Evolutionary conservation across 2,888 invertebrate species (phyloP), one percentile per base, ranked within the genome.

Genomic region (Steinernema hermaphroditum): DNA sequence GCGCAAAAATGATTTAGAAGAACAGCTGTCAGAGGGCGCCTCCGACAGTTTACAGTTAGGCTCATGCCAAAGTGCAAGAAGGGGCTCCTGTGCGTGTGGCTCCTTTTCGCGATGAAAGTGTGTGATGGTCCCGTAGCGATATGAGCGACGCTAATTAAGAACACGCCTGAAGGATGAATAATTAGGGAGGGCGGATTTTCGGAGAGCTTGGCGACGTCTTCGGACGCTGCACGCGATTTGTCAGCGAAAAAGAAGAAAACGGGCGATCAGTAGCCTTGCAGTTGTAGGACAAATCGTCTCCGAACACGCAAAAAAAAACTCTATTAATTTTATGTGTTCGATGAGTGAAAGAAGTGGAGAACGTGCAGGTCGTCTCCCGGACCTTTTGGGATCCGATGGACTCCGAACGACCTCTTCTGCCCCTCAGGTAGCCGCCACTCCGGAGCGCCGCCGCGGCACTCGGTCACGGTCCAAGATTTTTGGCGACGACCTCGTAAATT

Each of bases 281-380:
- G 62, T 62, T 22, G 22, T 54, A 22, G 14, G 29, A 62, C 62
- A 62, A 62, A 62, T 62, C 62, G 62, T 32, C 62, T 1, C 16
- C 29, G 62, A 62, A 32, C 62, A 62, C 62, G 62, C 50, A 62
- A 62, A 54, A 54, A 62, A 12, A 8, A 4, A 32, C 16, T 62
- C 32, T 62, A 62, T 62, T 62, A 62, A 62, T 62, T 62, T 62
- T 62, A 62, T 62, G 29, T 32, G 62, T 50, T 50, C 24, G 50
- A 50, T 22, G n/a, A 12, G 19, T 12, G 22, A 22, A 12, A 24
- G 50, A 24, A 22, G 24, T 50, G 50, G 37, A 37, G 37, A 8
- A 4, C 37, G 37, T 37, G n/a, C n/a, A n/a, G n/a, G n/a, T n/a
- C n/a, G n/a, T n/a, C n/a, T n/a, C n/a, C n/a, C n/a, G n/a, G n/a